These are phyloP conservation scores for Lepetodrilus schrolli DNA, from an alignment of 2,888 invertebrate genomes.

Conservation along the genomic window DNA sequence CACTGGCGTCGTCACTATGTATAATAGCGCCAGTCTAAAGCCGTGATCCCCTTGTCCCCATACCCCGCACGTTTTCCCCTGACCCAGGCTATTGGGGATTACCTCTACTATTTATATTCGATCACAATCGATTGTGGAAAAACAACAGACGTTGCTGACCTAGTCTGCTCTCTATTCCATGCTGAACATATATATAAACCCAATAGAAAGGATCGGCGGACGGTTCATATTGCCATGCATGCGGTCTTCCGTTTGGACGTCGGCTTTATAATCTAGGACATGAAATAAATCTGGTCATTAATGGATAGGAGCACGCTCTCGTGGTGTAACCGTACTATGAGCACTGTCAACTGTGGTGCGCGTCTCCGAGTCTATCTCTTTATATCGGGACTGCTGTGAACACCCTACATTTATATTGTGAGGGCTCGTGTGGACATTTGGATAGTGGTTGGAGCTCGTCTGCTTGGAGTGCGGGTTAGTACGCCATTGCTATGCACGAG, in stretches of 20 bases:
- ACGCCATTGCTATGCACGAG: slow-evolving; percentile 33
- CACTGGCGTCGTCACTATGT: slow-evolving; percentile 24
- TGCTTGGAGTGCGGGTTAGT: not conserved
- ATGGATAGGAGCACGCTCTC: slow-evolving; percentile 7
- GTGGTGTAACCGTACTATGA: slow-evolving; percentile 9
- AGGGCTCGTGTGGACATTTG: not conserved
- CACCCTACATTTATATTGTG: not conserved
- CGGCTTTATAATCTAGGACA: slow-evolving; percentile 17
- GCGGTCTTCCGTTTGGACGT: not conserved
- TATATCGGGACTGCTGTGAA: slow-evolving; percentile 1
- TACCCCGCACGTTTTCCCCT: slow-evolving; percentile 16
- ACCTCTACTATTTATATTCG: not conserved
- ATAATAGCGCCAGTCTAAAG: slow-evolving; percentile 28
- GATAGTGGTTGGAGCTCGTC: not conserved
- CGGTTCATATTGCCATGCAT: too few species aligned
- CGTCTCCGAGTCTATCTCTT: not conserved
- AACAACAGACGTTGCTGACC: slow-evolving; percentile 3
- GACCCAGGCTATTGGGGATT: slow-evolving; percentile 22
- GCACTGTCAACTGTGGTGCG: slow-evolving; percentile 15
- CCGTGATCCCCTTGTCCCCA: not conserved
- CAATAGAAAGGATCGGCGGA: too few species aligned
- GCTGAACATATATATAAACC: not conserved
- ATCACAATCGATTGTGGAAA: slow-evolving; percentile 26
- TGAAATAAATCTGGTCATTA: slow-evolving; percentile 22
- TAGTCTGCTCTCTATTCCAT: slow-evolving; percentile 1